These are phyloP conservation scores for Falcunculus frontatus DNA, from an alignment of 2,113 vertebrate genomes.

Conservation along the genomic window DNA sequence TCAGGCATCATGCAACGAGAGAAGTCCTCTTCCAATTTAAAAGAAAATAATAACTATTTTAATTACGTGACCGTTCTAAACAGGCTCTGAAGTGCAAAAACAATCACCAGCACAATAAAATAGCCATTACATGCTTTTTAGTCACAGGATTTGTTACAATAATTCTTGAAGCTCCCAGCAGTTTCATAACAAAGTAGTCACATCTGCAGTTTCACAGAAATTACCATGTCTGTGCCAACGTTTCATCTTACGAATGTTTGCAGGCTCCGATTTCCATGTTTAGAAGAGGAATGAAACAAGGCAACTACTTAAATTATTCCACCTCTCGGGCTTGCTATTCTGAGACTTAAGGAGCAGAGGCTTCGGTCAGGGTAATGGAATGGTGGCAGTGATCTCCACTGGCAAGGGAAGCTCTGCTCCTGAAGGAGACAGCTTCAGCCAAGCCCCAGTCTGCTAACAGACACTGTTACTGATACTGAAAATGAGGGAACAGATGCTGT, in stretches of 20 bases:
- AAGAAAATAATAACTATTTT: background rate
- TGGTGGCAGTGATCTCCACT: background rate
- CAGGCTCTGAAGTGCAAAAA: background rate
- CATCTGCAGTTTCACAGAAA: conserved; percentile 38
- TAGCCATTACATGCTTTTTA: background rate
- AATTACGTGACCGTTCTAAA: background rate
- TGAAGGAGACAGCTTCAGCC: background rate
- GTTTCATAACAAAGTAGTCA: conserved; percentile 34
- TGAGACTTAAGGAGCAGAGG: background rate
- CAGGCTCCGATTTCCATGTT: conserved; percentile 14
- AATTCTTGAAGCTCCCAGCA: background rate
- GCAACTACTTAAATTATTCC: conserved; percentile 7
- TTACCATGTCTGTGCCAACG: background rate
- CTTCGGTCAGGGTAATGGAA: background rate
- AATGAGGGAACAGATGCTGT: background rate
- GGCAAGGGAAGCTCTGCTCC: background rate
- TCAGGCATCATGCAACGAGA: background rate
- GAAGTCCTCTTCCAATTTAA: background rate
- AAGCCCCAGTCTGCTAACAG: background rate
- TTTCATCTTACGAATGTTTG: background rate
- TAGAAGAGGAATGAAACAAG: conserved; percentile 39
- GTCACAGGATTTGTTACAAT: conserved; percentile 3
- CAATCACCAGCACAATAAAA: background rate
- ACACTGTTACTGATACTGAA: background rate
- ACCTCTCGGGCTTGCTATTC: conserved; percentile 2